phyloP scores from a whole-genome alignment of 2,888 invertebrate genomes.

The Crocallis elinguaria region DNA sequence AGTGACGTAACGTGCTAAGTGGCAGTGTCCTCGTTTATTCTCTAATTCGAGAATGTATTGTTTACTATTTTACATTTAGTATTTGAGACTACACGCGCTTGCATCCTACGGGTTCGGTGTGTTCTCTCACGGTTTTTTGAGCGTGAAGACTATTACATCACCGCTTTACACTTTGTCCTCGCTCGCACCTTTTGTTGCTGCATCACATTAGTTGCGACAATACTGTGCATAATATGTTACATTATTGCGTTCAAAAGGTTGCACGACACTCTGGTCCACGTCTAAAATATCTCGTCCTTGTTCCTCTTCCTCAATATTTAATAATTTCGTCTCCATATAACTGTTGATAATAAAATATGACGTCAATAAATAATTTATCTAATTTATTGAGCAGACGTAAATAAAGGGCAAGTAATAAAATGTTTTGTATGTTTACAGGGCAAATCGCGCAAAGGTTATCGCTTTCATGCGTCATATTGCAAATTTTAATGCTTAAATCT shows the following conservation, averaged over 20 bases:
- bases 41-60: conserved; percentile 28
- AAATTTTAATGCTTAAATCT: conserved; percentile 21
- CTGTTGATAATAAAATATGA: conserved; percentile 52
- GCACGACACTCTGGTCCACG: background rate
- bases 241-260: background rate
- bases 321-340: conserved; percentile 33
- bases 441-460: conserved; percentile 48
- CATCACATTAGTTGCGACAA: conserved; percentile 7
- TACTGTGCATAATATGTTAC: too few relatives aligned
- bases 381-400: conserved; percentile 41
- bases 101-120: conserved; percentile 16
- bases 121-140: conserved; percentile 33
- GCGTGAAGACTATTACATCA: conserved; percentile 33
- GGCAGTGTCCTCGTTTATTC: conserved; percentile 35
- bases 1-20: conserved; percentile 37
- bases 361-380: conserved; percentile 53
- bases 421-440: conserved; percentile 35
- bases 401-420: conserved; percentile 43
- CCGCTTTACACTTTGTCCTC: conserved; percentile 31
- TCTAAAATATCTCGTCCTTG: background rate
- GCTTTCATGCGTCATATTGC: conserved; percentile 35
- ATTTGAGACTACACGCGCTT: conserved; percentile 16
- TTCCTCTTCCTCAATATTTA: conserved; percentile 12
- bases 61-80: conserved; percentile 32
- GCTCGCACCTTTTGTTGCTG: conserved; percentile 32